Evolutionary conservation across 2,888 invertebrate species (phyloP).

Genomic region (Mactromeris polynyma): DNA sequence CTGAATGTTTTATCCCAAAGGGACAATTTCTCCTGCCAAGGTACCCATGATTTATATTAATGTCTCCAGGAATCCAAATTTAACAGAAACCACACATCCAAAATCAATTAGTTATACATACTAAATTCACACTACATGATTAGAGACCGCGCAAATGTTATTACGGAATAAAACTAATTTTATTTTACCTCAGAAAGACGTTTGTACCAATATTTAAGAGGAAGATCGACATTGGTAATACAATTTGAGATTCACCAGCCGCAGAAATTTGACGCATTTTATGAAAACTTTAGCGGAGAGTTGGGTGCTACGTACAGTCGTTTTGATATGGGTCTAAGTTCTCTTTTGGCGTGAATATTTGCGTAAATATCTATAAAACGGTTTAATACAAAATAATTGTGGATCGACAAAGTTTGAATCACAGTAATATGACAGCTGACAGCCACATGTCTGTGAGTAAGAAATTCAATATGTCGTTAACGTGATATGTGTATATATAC

Average conservation of each 20-base stretch:
- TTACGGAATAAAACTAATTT: conserved; percentile 13
- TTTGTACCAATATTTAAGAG: conserved; percentile 9
- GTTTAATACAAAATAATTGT: background rate
- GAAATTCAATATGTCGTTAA: too few relatives aligned
- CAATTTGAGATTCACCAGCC: background rate
- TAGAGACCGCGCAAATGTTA: conserved; percentile 25
- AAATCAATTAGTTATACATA: conserved; percentile 41
- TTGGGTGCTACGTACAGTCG: background rate
- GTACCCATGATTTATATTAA: conserved; percentile 22
- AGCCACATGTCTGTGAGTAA: too few relatives aligned
- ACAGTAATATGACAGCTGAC: too few relatives aligned
- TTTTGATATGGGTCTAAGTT: background rate
- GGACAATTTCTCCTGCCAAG: background rate
- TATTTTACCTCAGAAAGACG: background rate
- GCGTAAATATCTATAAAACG: background rate
- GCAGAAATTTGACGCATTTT: conserved; percentile 4
- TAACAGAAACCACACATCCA: conserved; percentile 36
- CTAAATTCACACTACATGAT: conserved; percentile 43
- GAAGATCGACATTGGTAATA: background rate
- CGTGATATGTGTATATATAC: too few relatives aligned
- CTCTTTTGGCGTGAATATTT: background rate
- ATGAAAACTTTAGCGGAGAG: background rate
- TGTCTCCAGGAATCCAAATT: background rate
- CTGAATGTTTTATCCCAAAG: background rate
- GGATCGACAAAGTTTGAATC: too few relatives aligned